These are phyloP conservation scores for Pluvianellus socialis DNA, from an alignment of 2,113 vertebrate genomes.

Conservation along the genomic window DNA sequence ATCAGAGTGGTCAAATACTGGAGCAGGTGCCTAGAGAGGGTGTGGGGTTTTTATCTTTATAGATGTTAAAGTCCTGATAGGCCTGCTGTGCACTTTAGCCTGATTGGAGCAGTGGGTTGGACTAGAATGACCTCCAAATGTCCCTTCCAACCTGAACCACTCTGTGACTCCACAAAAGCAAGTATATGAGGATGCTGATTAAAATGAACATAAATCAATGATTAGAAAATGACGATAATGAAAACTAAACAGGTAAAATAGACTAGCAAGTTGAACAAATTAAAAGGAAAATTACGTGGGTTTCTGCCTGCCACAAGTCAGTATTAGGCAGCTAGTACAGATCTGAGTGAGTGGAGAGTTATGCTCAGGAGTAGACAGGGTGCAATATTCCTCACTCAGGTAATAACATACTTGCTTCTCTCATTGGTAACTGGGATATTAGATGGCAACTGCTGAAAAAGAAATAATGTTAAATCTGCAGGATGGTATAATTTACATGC, in stretches of 20 bases:
- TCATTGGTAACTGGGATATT: background rate
- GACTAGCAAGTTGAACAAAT: background rate
- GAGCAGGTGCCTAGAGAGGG: background rate
- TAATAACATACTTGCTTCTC: background rate
- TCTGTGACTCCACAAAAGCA: background rate
- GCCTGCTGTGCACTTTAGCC: background rate
- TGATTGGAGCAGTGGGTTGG: background rate
- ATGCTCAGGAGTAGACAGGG: background rate
- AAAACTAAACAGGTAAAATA: background rate
- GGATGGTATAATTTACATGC: background rate
- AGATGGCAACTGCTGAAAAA: background rate
- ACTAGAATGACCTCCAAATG: background rate
- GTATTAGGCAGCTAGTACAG: background rate
- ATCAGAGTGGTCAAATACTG: background rate
- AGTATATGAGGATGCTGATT: background rate
- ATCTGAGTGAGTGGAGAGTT: background rate
- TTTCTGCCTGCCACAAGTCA: background rate
- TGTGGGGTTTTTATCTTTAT: background rate
- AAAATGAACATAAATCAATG: background rate
- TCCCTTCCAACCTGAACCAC: background rate
- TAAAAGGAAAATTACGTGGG: background rate
- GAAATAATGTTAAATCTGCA: background rate
- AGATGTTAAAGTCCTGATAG: background rate
- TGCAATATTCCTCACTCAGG: background rate
- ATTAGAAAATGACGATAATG: background rate